A percentile compares a stretch with the other conserved stretches of the same genome.
phyloP scores from a whole-genome alignment of 2,797 vertebrate species.

The Coccyzus lansbergi region DNA sequence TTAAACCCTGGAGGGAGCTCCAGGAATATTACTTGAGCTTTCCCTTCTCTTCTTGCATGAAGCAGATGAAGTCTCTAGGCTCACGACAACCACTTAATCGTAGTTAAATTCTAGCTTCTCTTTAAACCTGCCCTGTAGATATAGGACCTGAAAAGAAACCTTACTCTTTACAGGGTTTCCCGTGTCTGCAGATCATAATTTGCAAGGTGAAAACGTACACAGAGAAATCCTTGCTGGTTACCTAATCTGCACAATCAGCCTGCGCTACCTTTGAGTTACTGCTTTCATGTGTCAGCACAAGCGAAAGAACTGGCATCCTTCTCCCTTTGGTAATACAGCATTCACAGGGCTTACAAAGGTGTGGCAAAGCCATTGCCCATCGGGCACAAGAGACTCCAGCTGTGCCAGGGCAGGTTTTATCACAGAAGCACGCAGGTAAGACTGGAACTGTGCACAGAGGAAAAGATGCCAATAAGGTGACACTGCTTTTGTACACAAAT shows the following conservation, averaged over 20 bases:
- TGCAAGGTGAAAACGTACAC: neutral
- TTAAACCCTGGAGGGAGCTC: neutral
- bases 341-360: neutral
- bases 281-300: neutral
- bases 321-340: accelerated
- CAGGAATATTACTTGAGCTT: conserved; percentile 13
- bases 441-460: accelerated
- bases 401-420: neutral
- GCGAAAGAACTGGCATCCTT: neutral
- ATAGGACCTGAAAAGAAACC: neutral
- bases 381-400: neutral
- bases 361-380: neutral
- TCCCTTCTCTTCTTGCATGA: neutral
- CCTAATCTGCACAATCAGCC: neutral
- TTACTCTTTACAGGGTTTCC: neutral
- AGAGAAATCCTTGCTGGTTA: neutral
- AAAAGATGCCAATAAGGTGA: neutral
- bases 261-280: neutral
- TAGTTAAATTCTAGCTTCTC: neutral
- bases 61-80: neutral
- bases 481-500: neutral
- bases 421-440: neutral
- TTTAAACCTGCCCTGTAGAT: neutral
- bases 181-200: neutral
- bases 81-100: neutral